Evolutionary conservation across 2,888 invertebrate species (phyloP).

Genomic region (Drosophila atripex): DNA sequence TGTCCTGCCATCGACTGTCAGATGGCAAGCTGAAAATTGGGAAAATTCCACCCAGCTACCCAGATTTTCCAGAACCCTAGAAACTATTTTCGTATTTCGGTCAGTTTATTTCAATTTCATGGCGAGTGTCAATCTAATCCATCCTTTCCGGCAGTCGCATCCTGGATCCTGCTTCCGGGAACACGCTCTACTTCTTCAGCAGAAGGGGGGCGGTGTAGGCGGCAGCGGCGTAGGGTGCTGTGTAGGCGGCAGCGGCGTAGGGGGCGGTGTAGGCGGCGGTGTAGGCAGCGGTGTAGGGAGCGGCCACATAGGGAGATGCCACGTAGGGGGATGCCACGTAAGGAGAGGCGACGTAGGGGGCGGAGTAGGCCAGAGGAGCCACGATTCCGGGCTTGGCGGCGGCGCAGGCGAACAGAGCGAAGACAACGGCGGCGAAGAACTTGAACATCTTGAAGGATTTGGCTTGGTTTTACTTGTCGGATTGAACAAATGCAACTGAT

Average conservation of each 20-base stretch:
- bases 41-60: neutral
- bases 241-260: constrained; percentile 37
- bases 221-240: constrained; percentile 62
- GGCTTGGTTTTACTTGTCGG: constrained; percentile 43
- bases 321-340: constrained; percentile 62
- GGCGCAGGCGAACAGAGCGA: constrained; percentile 75
- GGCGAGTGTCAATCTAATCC: constrained; percentile 17
- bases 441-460: constrained; percentile 65
- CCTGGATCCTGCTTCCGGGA: constrained; percentile 2
- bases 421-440: constrained; percentile 72
- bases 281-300: constrained; percentile 50
- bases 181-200: constrained; percentile 68
- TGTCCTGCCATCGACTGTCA: neutral
- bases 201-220: constrained; percentile 70
- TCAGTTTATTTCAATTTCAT: constrained; percentile 45
- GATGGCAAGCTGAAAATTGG: neutral
- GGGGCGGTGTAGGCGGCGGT: constrained; percentile 63
- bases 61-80: neutral
- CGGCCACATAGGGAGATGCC: constrained; percentile 45
- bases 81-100: constrained; percentile 33
- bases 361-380: constrained; percentile 79
- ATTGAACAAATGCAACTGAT: constrained; percentile 72
- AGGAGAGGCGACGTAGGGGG: constrained; percentile 74
- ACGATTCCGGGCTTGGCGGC: constrained; percentile 81
- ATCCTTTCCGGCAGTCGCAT: neutral